Conservation (phyloP, 53 echinoderm and acorn worm genomes). For the Antedon mediterranea region DNA sequence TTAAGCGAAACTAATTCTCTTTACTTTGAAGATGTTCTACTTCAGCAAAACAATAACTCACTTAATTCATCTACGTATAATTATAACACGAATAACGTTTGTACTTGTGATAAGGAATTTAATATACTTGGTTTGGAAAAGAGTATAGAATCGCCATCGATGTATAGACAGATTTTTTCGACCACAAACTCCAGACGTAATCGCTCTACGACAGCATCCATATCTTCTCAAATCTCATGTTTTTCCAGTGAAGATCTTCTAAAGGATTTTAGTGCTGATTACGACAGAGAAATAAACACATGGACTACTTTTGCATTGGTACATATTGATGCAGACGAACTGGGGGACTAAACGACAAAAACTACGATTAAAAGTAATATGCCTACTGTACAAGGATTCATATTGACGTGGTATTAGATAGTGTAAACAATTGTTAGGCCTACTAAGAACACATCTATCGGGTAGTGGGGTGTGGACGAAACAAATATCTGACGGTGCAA, state of each 20-base stretch:
- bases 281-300: slow-evolving; percentile 76
- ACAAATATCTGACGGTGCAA: too few relatives aligned
- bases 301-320: slow-evolving; percentile 94
- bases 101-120: neutral
- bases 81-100: neutral
- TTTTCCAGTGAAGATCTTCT: slow-evolving; percentile 35
- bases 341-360: neutral
- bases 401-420: too few relatives aligned
- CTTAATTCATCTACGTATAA: neutral
- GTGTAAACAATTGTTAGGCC: too few relatives aligned
- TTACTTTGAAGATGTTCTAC: neutral
- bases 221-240: neutral
- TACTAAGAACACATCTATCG: too few relatives aligned
- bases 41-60: neutral
- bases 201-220: neutral
- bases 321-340: slow-evolving; percentile 45
- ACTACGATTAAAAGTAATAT: too few relatives aligned
- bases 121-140: neutral
- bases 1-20: neutral
- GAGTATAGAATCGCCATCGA: neutral
- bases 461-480: too few relatives aligned
- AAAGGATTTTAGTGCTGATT: slow-evolving; percentile 70
- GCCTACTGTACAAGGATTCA: too few relatives aligned
- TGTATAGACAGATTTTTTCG: neutral
- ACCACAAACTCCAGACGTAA: neutral